Evolutionary conservation across 1,140 invertebrate genomes (phyloP), one percentile per base, ranked within the genome.

Genomic region (Aphelenchoides avenae): DNA sequence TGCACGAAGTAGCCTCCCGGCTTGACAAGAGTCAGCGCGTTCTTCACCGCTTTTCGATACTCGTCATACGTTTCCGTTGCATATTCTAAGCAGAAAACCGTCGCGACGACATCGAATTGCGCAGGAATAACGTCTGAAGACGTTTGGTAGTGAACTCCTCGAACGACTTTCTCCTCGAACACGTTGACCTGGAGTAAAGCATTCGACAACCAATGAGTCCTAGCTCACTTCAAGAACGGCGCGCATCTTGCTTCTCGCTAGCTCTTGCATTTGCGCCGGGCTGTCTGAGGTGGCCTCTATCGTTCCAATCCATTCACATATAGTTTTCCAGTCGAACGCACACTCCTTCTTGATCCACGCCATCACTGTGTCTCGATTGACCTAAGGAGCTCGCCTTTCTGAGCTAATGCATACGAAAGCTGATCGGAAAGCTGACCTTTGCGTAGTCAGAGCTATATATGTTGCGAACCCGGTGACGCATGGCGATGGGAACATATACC

Each of bases 401-500:
- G n/a, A n/a, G n/a, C n/a, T n/a, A n/a, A n/a, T n/a, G n/a, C n/a
- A n/a, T n/a, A n/a, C n/a, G n/a, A n/a, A n/a, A n/a, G n/a, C 1
- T 43, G 7, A 13, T 13, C 11, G 13, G 11, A 18, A 13, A 36
- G 26, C 27, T 3, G 30, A 60, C 64, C 36, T 69, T 37, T n/a
- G 73, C 60, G 47, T 75, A 75, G 50, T 75, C 73, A 5, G 74
- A 75, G n/a, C 59, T 72, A 55, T 44, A 75, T 22, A 75, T 65
- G 18, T 54, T 54, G 29, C 54, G 36, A n/a, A 55, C 75, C 13
- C 70, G 44, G 15, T 73, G 46, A 27, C 73, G 29, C 30, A 72
- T 41, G 11, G 62, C 60, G 44, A 75, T 65, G 31, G 73, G 71
- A 48, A 77, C 67, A 41, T 75, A 75, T 34, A 75, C 66, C 22